Evolutionary conservation across 1,140 invertebrate genomes (phyloP).

Genomic region (Aphaenogaster rudis): DNA sequence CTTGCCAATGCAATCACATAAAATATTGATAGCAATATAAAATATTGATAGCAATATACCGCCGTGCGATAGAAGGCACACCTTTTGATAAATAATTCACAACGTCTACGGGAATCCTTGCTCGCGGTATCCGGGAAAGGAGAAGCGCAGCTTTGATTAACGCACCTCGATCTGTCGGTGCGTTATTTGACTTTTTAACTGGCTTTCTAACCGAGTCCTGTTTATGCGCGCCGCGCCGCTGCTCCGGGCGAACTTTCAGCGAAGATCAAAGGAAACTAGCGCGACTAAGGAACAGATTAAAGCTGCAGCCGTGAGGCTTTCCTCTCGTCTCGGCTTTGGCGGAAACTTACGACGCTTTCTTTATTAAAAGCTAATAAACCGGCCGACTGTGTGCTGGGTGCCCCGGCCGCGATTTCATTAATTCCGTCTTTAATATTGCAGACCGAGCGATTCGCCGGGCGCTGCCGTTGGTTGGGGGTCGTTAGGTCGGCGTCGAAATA

Average conservation of each 20-base stretch:
- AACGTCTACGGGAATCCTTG: conserved; percentile 1
- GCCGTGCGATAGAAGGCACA: background rate
- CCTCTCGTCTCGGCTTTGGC: conserved; percentile 34
- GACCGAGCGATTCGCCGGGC: background rate
- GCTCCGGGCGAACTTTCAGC: conserved; percentile 54
- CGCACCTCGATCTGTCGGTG: conserved; percentile 19
- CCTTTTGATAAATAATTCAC: conserved; percentile 52
- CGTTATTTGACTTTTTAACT: conserved; percentile 61
- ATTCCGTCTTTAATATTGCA: conserved; percentile 53
- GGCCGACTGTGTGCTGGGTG: background rate
- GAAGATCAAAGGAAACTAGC: conserved; percentile 54
- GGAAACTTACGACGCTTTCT: conserved; percentile 46
- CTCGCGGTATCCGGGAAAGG: background rate
- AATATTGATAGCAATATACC: conserved; percentile 7
- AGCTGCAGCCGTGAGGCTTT: conserved; percentile 30
- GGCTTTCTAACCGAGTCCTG: conserved; percentile 16
- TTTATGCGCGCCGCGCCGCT: conserved; percentile 16
- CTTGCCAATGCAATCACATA: background rate
- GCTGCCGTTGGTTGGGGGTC: background rate
- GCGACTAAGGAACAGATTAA: conserved; percentile 57
- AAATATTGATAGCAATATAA: conserved; percentile 7
- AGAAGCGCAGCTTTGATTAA: conserved; percentile 48
- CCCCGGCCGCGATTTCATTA: conserved; percentile 49
- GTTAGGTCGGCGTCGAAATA: conserved; percentile 41
- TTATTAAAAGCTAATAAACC: conserved; percentile 64